Conservation (phyloP, 2,888 invertebrate genomes). For the Ceriagrion tenellum region DNA sequence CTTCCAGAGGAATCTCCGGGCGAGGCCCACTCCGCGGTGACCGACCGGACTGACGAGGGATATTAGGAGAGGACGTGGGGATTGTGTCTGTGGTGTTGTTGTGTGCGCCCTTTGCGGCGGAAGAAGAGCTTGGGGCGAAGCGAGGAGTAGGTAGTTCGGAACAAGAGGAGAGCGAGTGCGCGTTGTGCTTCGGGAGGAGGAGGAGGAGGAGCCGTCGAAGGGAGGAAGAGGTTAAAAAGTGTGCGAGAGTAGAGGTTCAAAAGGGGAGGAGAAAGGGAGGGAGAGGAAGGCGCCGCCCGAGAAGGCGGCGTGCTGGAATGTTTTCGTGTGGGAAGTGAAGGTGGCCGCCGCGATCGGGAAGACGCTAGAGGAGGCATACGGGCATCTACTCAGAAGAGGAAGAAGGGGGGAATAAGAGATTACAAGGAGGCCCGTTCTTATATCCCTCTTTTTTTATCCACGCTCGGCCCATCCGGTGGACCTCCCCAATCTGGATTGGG, state of each 20-base stretch:
- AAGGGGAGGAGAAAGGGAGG: background rate
- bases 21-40: too few relatives aligned
- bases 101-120: too few relatives aligned
- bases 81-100: background rate
- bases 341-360: background rate
- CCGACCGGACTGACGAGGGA: too few relatives aligned
- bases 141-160: too few relatives aligned
- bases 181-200: background rate
- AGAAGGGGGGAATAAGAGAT: too few relatives aligned
- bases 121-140: too few relatives aligned
- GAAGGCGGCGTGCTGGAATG: slow-evolving; percentile 38
- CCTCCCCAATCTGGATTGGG: background rate
- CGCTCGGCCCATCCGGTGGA: background rate
- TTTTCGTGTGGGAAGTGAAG: slow-evolving; percentile 59
- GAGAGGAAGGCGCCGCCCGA: slow-evolving; percentile 28
- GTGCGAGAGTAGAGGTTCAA: background rate
- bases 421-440: too few relatives aligned
- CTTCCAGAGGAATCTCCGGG: too few relatives aligned
- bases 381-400: too few relatives aligned
- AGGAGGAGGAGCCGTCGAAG: slow-evolving; percentile 2
- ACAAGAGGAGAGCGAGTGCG: background rate
- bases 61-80: background rate
- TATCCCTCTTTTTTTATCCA: background rate
- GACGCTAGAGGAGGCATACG: too few relatives aligned
- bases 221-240: background rate